A percentile compares a stretch with the other conserved stretches of the same genome.
These are phyloP conservation scores for Papilio polytes DNA, from an alignment of 1,140 invertebrate genomes.

Conservation along the genomic window DNA sequence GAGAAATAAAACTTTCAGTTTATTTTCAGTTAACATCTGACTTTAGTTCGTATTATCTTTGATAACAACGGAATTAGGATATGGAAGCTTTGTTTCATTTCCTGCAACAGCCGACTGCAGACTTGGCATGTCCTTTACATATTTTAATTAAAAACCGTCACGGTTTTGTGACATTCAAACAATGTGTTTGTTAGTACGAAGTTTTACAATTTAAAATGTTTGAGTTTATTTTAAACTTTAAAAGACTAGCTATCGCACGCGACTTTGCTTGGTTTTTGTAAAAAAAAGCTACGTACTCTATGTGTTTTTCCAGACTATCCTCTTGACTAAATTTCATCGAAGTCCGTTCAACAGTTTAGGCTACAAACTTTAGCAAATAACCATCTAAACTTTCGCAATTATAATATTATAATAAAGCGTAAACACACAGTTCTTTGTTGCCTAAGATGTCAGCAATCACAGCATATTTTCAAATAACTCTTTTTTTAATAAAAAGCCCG, in stretches of 20 bases:
- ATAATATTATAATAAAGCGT: too few species aligned
- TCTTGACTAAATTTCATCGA: too few species aligned
- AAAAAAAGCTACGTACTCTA: too few species aligned
- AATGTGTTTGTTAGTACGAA: background rate
- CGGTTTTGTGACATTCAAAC: background rate
- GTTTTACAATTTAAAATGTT: background rate
- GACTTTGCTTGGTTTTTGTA: too few species aligned
- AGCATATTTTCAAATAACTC: too few species aligned
- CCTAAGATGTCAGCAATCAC: too few species aligned
- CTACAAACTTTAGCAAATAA: too few species aligned
- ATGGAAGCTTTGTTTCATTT: conserved; percentile 19
- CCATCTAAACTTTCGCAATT: too few species aligned
- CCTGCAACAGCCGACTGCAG: background rate
- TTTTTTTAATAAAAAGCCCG: too few species aligned
- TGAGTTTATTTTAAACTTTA: background rate
- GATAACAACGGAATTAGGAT: background rate
- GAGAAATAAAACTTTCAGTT: background rate
- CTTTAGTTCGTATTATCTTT: background rate
- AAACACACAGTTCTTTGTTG: too few species aligned
- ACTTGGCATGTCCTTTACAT: conserved; percentile 10
- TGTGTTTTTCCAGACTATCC: too few species aligned
- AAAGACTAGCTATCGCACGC: background rate
- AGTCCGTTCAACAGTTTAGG: too few species aligned
- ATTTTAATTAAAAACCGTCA: conserved; percentile 10
- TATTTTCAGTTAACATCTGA: background rate